phyloP scores from a whole-genome alignment of 2,888 invertebrate species.

The Pristionchus arcanus region DNA sequence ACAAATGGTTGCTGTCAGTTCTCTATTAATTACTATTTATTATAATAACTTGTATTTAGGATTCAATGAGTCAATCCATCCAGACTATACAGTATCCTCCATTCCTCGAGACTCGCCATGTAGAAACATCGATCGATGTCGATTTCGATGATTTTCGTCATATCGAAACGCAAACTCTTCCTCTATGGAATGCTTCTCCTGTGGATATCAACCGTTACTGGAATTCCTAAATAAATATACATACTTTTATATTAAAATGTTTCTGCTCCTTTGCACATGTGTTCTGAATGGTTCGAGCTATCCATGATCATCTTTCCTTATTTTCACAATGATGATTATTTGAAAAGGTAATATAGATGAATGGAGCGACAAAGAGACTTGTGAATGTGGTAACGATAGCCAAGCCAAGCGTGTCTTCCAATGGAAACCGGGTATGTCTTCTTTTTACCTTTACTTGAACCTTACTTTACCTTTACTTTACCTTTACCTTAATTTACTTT shows the following conservation, averaged over 20 bases:
- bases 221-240: background rate
- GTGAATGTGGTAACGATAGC: background rate
- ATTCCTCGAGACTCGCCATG: conserved; percentile 24
- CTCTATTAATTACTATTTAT: background rate
- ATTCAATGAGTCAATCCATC: conserved; percentile 51
- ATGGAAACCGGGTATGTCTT: background rate
- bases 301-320: background rate
- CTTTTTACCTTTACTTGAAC: too few species aligned
- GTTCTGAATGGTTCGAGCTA: background rate
- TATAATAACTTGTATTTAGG: background rate
- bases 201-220: background rate
- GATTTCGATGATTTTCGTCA: conserved; percentile 47
- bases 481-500: too few species aligned
- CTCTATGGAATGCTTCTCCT: background rate
- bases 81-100: background rate
- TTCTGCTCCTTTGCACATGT: background rate
- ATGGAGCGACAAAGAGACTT: background rate
- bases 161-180: conserved; percentile 54
- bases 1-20: background rate
- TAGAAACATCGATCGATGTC: conserved; percentile 39
- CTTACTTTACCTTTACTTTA: too few species aligned
- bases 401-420: background rate
- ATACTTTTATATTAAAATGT: background rate
- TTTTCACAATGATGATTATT: background rate
- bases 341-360: background rate